A percentile compares a stretch with the other conserved stretches of the same genome.
Evolutionary conservation across 2,888 invertebrate species (phyloP).

Genomic region (Bedellia somnulentella): DNA sequence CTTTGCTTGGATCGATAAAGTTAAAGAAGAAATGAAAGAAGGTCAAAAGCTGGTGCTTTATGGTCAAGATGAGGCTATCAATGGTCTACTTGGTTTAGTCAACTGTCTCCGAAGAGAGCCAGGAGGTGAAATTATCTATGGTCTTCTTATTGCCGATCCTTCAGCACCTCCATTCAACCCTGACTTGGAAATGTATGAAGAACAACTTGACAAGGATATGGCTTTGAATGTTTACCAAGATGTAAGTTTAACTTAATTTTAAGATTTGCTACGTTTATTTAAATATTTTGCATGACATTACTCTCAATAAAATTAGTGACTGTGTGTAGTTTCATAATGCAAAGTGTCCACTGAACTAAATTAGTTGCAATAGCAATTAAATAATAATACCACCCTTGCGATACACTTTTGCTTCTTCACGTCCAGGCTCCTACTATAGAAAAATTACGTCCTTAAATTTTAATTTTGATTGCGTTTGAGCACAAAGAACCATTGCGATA

Average conservation of each 20-base stretch:
- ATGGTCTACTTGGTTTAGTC: slow-evolving; percentile 85
- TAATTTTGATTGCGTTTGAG: too few relatives aligned
- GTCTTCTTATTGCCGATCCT: slow-evolving; percentile 65
- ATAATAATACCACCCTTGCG: too few relatives aligned
- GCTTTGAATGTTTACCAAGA: slow-evolving; percentile 76
- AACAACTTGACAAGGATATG: slow-evolving; percentile 72
- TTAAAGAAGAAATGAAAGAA: slow-evolving; percentile 38
- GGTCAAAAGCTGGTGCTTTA: slow-evolving; percentile 65
- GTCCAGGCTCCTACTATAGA: too few relatives aligned
- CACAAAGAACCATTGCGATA: too few relatives aligned
- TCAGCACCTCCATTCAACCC: slow-evolving; percentile 68
- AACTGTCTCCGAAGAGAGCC: slow-evolving; percentile 85
- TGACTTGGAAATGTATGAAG: slow-evolving; percentile 64
- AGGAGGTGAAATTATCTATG: slow-evolving; percentile 66
- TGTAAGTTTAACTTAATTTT: slow-evolving; percentile 23
- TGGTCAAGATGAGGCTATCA: slow-evolving; percentile 66
- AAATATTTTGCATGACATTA: too few relatives aligned
- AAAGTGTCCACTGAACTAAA: too few relatives aligned
- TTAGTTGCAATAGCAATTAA: too few relatives aligned
- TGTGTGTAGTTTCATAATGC: too few relatives aligned
- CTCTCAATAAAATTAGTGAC: too few relatives aligned
- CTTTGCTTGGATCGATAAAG: slow-evolving; percentile 56
- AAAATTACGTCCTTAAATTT: too few relatives aligned
- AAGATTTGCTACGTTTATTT: background rate
- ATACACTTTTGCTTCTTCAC: too few relatives aligned